phyloP scores from a whole-genome alignment of 1,140 invertebrate species.

The Lepidurus apus region DNA sequence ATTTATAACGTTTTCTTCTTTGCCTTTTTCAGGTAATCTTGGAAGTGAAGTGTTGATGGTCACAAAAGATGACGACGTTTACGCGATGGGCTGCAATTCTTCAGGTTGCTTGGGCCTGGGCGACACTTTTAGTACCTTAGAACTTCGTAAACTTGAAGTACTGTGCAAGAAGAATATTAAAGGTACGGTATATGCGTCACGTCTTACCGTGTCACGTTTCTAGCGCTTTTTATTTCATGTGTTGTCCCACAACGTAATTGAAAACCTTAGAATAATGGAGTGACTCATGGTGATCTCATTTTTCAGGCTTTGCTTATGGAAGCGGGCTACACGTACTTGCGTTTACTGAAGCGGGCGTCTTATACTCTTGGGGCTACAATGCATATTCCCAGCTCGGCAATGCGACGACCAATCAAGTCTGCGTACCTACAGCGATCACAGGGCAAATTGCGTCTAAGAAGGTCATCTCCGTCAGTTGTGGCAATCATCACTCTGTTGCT shows the following conservation, averaged over 20 bases:
- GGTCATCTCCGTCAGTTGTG: conserved; percentile 55
- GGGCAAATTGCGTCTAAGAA: conserved; percentile 49
- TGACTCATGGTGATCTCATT: conserved; percentile 28
- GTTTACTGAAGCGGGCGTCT: conserved; percentile 53
- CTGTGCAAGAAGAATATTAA: conserved; percentile 56
- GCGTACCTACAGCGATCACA: conserved; percentile 49
- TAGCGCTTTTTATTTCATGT: conserved; percentile 5
- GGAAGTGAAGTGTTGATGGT: conserved; percentile 62
- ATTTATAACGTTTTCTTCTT: not conserved
- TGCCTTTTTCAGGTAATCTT: conserved; percentile 45
- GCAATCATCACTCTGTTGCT: conserved; percentile 58
- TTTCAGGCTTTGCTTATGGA: conserved; percentile 55
- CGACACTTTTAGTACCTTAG: conserved; percentile 52
- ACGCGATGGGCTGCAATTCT: conserved; percentile 56
- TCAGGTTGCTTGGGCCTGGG: conserved; percentile 58
- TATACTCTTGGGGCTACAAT: conserved; percentile 65
- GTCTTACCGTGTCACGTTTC: not conserved
- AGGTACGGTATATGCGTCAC: conserved; percentile 37
- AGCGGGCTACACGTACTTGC: conserved; percentile 62
- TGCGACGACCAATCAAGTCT: conserved; percentile 54
- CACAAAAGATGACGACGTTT: conserved; percentile 57
- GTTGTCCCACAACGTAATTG: not conserved
- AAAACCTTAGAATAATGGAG: not conserved
- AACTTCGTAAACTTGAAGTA: conserved; percentile 54
- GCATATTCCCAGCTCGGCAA: conserved; percentile 58